A percentile compares a stretch with the other conserved stretches of the same genome.
Conservation (phyloP, 2,888 invertebrate species). For the Augochlorella aurata region DNA sequence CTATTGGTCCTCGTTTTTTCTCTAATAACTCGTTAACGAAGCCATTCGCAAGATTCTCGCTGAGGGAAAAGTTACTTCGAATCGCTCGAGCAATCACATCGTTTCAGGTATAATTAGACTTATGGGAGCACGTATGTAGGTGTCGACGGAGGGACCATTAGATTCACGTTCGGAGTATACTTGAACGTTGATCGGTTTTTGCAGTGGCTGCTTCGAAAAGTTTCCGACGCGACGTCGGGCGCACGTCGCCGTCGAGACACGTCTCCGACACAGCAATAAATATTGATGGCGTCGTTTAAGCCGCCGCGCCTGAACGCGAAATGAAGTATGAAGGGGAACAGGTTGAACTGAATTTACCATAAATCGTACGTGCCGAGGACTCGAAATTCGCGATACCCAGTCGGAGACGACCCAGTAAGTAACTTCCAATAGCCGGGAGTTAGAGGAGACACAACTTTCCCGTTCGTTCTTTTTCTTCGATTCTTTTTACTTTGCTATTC, state of each 20-base stretch:
- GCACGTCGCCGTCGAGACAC: background rate
- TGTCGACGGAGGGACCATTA: slow-evolving; percentile 10
- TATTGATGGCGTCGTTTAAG: slow-evolving; percentile 42
- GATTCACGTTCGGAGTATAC: slow-evolving; percentile 20
- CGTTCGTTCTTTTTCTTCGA: background rate
- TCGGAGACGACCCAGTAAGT: background rate
- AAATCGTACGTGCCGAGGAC: slow-evolving; percentile 45
- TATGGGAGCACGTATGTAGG: too few species aligned
- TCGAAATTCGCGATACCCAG: slow-evolving; percentile 18
- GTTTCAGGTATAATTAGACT: too few species aligned
- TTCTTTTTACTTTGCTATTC: background rate
- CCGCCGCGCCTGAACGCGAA: slow-evolving; percentile 24
- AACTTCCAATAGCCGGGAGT: background rate
- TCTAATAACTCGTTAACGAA: too few species aligned
- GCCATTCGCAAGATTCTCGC: too few species aligned
- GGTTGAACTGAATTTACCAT: slow-evolving; percentile 39
- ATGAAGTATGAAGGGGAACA: slow-evolving; percentile 32
- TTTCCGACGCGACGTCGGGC: slow-evolving; percentile 4
- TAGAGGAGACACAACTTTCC: slow-evolving; percentile 18
- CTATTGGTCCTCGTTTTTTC: too few species aligned
- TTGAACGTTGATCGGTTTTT: background rate
- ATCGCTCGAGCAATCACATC: too few species aligned
- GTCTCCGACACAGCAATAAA: slow-evolving; percentile 36
- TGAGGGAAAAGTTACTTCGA: too few species aligned
- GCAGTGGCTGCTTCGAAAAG: slow-evolving; percentile 14